Base-by-base conservation (phyloP, 2,888 invertebrate species). In the Trilocha varians region DNA sequence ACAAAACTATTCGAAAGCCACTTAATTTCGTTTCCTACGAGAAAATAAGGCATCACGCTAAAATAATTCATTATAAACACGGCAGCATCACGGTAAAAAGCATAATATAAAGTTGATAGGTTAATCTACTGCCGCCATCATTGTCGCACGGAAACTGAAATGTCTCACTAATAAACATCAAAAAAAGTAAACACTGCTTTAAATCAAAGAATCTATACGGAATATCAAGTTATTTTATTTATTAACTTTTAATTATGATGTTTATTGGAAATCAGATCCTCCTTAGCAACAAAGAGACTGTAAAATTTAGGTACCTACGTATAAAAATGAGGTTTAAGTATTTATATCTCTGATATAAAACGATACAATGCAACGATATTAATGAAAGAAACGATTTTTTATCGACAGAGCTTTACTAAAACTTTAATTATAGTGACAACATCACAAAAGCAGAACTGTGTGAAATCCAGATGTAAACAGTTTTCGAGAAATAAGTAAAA, bases 381-480 rank as follows among this genome's bases (percentile, higher is more conserved):
- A 45, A 50, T 52, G 51, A 47, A 35, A 47, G 34, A 32, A 44
- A 48, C 25, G 57, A 48, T 40, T 43, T 41, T 51, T 46, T 48
- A 45, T 45, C 42, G 43, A 39, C 47, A 39, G 42, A 52, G 60
- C 60, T 59, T 57, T 49, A 66, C 55, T 44, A 45, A 59, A 50
- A 86, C 82, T 87, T 84, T 48, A 58, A 46, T 51, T 52, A 56
- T 63, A 64, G 59, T 61, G 62, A 88, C 87, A 88, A 87, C 87
- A 89, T 87, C 87, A 85, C 85, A 88, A 86, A 76, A 83, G 82
- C 53, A 67, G 66, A 46, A 87, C 88, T 83, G 79, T 85, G 87
- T 75, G 83, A 87, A 88, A 88, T 87, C 88, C 87, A 87, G 90
- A 91, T 91, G 92, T 91, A 91, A 91, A 92, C 91, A 92, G 88